A percentile compares a stretch with the other conserved stretches of the same genome.
These are phyloP conservation scores for Netelia virgata DNA, from an alignment of 2,888 invertebrate species.

Conservation along the genomic window DNA sequence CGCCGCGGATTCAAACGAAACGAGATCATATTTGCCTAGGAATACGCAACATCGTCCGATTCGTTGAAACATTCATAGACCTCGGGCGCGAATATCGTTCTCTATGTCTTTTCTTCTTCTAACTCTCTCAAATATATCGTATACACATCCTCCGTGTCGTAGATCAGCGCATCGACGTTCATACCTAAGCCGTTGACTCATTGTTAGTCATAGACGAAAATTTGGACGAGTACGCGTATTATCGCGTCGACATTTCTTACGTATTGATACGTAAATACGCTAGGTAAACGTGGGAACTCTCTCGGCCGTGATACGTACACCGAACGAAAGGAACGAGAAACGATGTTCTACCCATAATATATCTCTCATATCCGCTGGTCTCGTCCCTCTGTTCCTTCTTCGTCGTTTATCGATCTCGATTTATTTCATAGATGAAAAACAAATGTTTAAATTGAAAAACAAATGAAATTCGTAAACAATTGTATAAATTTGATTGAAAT, in stretches of 20 bases:
- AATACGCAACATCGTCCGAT: constrained; percentile 2
- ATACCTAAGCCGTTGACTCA: too few relatives aligned
- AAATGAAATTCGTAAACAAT: too few relatives aligned
- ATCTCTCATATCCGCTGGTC: neutral
- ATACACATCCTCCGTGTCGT: neutral
- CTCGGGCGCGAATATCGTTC: neutral
- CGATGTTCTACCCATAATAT: neutral
- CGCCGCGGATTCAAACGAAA: neutral
- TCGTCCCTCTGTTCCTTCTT: neutral
- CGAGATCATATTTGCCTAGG: neutral
- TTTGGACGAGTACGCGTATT: neutral
- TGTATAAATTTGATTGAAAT: too few relatives aligned
- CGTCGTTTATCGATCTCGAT: neutral
- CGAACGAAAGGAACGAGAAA: neutral
- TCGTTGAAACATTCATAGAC: constrained; percentile 32
- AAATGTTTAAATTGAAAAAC: too few relatives aligned
- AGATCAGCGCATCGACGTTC: neutral
- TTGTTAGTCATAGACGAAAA: neutral
- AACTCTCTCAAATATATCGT: neutral
- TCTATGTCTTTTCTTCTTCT: neutral
- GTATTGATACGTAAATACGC: constrained; percentile 6
- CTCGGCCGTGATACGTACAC: neutral
- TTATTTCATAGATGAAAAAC: too few relatives aligned
- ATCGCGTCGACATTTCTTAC: neutral
- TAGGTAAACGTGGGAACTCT: neutral